Evolutionary conservation across 2,113 vertebrate genomes (phyloP), one percentile per base, ranked within the genome.

Genomic region (Crocuta crocuta): DNA sequence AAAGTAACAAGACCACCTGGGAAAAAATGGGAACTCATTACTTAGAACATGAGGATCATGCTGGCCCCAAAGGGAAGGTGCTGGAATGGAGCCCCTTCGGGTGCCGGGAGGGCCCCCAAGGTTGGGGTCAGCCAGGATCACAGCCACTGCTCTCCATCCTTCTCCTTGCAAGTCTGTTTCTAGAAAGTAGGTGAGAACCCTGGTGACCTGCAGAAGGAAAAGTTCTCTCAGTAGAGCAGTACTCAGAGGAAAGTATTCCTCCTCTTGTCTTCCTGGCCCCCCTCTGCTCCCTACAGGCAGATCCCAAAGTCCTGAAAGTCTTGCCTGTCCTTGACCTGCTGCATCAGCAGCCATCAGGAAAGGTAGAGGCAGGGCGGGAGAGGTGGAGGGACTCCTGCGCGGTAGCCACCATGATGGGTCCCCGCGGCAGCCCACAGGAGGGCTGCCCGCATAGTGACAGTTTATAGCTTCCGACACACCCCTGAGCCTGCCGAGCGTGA

Each of bases 241-340:
- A 70, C 95, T 95, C 94, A 94, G 91, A 45, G 93, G 16, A 35
- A 79, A 39, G 11, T 45, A 2, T 68, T 28, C 91, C 90, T 73
- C 81, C 91, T 79, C n/a, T 94, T 79, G 12, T n/a, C 87, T 86
- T 43, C 10, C 90, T 96, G 79, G 91, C 85, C 76, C 81, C 4
- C 48, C 97, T 39, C 39, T 73, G 33, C 80, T 92, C 11, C 74
- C 53, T 73, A 26, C 63, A 66, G 96, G 96, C 97, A 96, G 98
- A 98, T 98, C 97, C 97, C 97, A 73, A 98, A 98, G 98, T 97
- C 97, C 91, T 98, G 98, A 98, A 98, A 98, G 80, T 84, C 91
- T 98, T 98, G 98, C 86, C 79, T 98, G 98, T 98, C 98, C 98
- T 97, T 98, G 98, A 98, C 97, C 4, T 2, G 82, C 82, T 71